Evolutionary conservation across 2,888 invertebrate species (phyloP), one percentile per base, ranked within the genome.

Genomic region (Meteorus cinctellus): DNA sequence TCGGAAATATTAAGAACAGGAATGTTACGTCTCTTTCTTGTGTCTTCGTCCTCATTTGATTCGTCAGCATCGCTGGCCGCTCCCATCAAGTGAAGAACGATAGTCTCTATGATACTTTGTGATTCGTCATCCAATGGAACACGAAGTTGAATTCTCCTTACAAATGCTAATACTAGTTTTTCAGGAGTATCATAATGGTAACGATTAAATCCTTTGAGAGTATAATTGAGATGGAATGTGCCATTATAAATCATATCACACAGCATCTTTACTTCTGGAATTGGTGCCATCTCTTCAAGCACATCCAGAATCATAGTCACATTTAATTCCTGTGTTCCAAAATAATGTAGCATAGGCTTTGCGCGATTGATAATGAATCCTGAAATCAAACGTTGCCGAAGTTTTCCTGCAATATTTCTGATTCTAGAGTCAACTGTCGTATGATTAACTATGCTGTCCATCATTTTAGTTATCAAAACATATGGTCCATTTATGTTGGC

Each of bases 181-280:
- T 76, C 27, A 27, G 80, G 80, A 27, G 77, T 75, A n/a, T 78
- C 72, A 48, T 82, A 82, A 41, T 77, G 78, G 63, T 80, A 81
- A 16, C 82, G 77, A 60, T 79, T 74, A 51, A 82, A 82, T 16
- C 82, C 80, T 62, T 80, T 80, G 27, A 81, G 63, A 0, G 79
- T 80, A n/a, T 77, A 80, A 10, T 77, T 72, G 2, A 80, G 51
- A 66, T 77, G 68, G 27, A 82, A 68, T 45, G 73, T 74, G 4
- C 78, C 78, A 14, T 72, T 73, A 16, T 24, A n/a, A n/a, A 81
- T 59, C 63, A 81, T 62, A 31, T 48, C 24, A n/a, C 72, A 60
- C 14, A 81, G 76, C 12, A 4, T 27, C 19, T 59, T 59, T 5
- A 74, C 75, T 60, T 78, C 72, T 8, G 77, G 72, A 59, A 77